Conservation (phyloP, 2,113 vertebrate genomes). For the Colaptes auratus region DNA sequence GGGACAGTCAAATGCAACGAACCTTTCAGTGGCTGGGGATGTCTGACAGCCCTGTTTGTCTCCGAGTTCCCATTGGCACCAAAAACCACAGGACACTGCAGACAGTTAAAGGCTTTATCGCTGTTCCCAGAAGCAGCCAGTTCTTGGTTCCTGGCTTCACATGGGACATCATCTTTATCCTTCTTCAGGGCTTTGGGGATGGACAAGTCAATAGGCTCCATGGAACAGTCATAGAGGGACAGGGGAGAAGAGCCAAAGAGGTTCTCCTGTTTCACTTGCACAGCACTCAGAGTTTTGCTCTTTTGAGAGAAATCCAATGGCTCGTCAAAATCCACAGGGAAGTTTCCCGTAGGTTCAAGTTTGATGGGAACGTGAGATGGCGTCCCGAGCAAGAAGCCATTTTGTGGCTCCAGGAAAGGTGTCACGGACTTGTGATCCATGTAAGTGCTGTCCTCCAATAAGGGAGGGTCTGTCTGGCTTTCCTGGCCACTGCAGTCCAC, state of each 20-base stretch:
- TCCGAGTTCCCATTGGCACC: slow-evolving; percentile 71
- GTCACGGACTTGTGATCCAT: slow-evolving; percentile 73
- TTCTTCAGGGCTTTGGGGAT: slow-evolving; percentile 83
- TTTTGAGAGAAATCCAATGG: slow-evolving; percentile 95
- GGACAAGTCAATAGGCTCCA: slow-evolving; percentile 96
- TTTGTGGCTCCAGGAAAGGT: slow-evolving; percentile 74
- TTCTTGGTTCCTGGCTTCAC: slow-evolving; percentile 78
- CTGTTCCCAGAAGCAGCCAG: slow-evolving; percentile 25
- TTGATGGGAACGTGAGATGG: slow-evolving; percentile 77
- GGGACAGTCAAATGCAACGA: slow-evolving; percentile 84
- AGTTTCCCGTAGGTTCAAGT: slow-evolving; percentile 79
- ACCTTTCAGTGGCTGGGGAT: slow-evolving; percentile 76
- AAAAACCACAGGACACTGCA: slow-evolving; percentile 58
- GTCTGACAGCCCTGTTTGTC: slow-evolving; percentile 49
- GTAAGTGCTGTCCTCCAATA: slow-evolving; percentile 66
- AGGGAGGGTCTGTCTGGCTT: slow-evolving; percentile 32
- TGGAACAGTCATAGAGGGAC: slow-evolving; percentile 76
- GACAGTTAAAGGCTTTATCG: slow-evolving; percentile 62
- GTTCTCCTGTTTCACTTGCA: slow-evolving; percentile 85
- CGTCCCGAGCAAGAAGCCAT: slow-evolving; percentile 36
- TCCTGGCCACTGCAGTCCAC: slow-evolving; percentile 72
- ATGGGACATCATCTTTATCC: slow-evolving; percentile 68
- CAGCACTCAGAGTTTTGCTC: slow-evolving; percentile 72
- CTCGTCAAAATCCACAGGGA: slow-evolving; percentile 83
- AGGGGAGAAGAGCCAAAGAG: slow-evolving; percentile 65